Conservation (phyloP, 2,797 vertebrate genomes). For the Sardinella longiceps region DNA sequence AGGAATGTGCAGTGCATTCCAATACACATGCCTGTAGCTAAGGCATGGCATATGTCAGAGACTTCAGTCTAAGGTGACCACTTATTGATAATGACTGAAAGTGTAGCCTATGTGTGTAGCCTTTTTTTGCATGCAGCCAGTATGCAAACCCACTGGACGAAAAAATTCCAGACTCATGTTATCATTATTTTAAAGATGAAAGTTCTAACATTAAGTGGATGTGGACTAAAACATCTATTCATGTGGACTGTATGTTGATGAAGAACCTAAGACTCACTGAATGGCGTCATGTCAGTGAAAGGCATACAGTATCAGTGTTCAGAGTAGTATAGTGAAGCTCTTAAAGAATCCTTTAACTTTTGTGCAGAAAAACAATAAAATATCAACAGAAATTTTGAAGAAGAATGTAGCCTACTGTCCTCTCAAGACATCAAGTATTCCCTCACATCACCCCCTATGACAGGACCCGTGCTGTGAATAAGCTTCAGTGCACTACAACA, state of each 20-base stretch:
- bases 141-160: not conserved
- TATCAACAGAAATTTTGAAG: not conserved
- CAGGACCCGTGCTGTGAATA: not conserved
- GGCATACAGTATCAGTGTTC: not conserved
- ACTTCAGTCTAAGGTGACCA: not conserved
- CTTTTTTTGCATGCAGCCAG: not conserved
- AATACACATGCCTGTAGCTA: not conserved
- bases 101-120: no score
- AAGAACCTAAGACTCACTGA: not conserved
- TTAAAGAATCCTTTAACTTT: not conserved
- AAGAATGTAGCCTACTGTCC: not conserved
- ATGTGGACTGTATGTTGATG: not conserved
- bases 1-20: not conserved
- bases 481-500: not conserved
- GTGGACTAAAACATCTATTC: not conserved
- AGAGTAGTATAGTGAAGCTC: not conserved
- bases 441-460: not conserved
- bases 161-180: no score
- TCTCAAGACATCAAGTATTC: not conserved
- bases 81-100: no score
- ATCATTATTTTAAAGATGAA: not conserved
- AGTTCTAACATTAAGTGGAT: not conserved
- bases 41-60: not conserved
- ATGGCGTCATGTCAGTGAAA: not conserved
- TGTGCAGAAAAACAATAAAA: not conserved